Evolutionary conservation across 2,113 vertebrate species (phyloP), one percentile per base, ranked within the genome.

Genomic region (Scophthalmus maximus): DNA sequence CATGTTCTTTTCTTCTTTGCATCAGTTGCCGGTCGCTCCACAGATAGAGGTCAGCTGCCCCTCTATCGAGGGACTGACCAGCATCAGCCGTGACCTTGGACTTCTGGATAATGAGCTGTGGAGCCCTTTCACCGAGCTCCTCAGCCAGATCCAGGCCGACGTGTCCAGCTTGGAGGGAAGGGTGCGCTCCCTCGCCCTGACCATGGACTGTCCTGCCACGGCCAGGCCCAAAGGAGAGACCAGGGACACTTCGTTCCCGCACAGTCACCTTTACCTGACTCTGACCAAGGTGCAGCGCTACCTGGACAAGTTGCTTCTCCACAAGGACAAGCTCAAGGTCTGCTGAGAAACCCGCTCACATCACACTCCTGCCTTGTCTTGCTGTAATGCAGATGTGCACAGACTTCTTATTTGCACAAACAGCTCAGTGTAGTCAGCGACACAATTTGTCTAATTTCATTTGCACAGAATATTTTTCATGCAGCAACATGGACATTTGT

Each of bases 101-200:
- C 11, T 82, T 62, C 92, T 95, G 80, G 91, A 93, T 44, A 67
- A 83, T 5, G 85, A 94, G 46, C 84, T 96, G 20, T 53, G 71
- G 72, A 86, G 14, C 50, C 78, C 93, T 22, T 59, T 78, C 49
- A 57, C 71, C 4, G 80, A 83, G 1, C 73, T 86, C 17, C 65
- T 73, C n/a, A 61, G 42, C 23, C 94, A 96, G 78, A 91, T 96
- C 63, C 46, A 79, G 8, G 82, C 79, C 0, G 95, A 95, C 30
- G 68, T 96, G 18, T 91, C 92, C 65, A 93, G 92, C 65, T 82
- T 96, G 73, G 88, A 86, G 58, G 85, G 75, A 38, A 80, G 89
- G 5, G 73, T 95, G 27, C 74, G 64, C 6, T 56, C 70, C n/a
- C 66, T 94, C n/a, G 91, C 87, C 6, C 17, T 8, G 22, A 82